Evolutionary conservation across 2,888 invertebrate genomes (phyloP), one percentile per base, ranked within the genome.

Genomic region (Venustoraphidia nigricollis): DNA sequence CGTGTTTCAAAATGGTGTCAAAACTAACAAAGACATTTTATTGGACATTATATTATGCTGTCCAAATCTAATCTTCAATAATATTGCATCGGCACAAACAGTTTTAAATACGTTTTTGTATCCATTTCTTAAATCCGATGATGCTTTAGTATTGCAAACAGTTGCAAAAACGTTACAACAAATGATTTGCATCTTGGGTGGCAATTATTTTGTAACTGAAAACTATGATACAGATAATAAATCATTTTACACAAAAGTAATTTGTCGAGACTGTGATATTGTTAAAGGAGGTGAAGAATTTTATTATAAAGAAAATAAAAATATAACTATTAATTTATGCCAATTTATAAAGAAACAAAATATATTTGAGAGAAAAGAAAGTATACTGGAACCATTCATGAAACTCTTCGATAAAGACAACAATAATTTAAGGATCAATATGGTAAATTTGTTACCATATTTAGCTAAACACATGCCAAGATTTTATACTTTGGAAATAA

Each of bases 391-490:
- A 10, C 55, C 59, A 8, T 59, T 64, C 39, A 56, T 62, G 10
- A 52, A 53, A 39, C 52, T 62, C 41, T 51, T 66, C 10, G 51
- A 56, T 41, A 60, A 60, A 8, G 51, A 56, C n/a, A 57, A 57
- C 35, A 13, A 46, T 13, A 54, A 57, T 34, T 58, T 66, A 35
- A 66, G 67, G 49, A 53, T 61, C 10, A 49, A 56, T 11, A 59
- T 66, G 45, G 60, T 71, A 2, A 53, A 62, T 48, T 60, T 63
- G 46, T 57, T 73, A 40, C 63, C 64, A n/a, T 54, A 57, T 43
- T 60, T 71, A 44, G 65, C 70, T 3, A 69, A 65, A 55, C 72
- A 73, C 56, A 52, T 66, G 1, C 46, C 57, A 14, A 57, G 58
- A 35, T 72, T 72, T 52, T 64, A 66, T 53, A 60, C 59, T 9